Evolutionary conservation across 2,797 vertebrate species (phyloP).

Genomic region (Argyrosomus regius): DNA sequence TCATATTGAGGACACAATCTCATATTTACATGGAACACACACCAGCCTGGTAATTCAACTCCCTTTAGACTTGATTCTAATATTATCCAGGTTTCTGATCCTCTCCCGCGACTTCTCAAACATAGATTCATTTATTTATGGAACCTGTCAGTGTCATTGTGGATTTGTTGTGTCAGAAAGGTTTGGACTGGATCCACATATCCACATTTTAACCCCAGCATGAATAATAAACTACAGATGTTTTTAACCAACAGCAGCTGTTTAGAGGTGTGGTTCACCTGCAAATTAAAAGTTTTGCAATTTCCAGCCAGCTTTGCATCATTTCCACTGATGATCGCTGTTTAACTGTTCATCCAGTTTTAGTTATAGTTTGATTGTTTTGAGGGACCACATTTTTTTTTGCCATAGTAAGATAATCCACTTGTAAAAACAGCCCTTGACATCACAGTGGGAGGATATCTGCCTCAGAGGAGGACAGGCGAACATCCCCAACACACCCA

Average conservation of each 20-base stretch:
- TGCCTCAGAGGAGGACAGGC: conserved; percentile 22
- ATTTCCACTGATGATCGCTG: background rate
- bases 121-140: background rate
- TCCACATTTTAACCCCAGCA: background rate
- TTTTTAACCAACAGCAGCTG: background rate
- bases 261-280: background rate
- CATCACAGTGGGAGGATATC: conserved; percentile 23
- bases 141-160: background rate
- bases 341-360: background rate
- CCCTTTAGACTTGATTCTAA: background rate
- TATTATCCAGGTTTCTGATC: background rate
- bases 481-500: conserved; percentile 30
- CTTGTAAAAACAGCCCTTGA: conserved; percentile 29
- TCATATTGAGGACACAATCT: background rate
- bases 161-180: background rate
- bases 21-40: background rate
- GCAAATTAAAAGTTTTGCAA: background rate
- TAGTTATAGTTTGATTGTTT: background rate
- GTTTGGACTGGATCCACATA: background rate
- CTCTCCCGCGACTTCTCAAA: background rate
- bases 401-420: background rate
- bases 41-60: background rate
- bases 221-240: background rate
- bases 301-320: background rate
- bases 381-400: background rate